Conservation (phyloP, 2,797 vertebrate species). For the Urophycis tenuis region DNA sequence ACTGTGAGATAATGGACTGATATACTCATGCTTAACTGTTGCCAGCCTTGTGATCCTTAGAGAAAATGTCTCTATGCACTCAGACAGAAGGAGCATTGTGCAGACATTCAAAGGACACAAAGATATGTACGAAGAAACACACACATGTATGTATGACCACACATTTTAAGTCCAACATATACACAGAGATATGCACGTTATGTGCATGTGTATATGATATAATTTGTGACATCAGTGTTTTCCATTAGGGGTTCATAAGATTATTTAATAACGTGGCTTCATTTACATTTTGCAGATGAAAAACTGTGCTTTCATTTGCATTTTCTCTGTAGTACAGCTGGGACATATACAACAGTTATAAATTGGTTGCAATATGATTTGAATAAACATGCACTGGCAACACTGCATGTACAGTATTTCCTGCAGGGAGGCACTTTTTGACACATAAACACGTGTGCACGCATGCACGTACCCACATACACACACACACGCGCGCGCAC, state of each 20-base stretch:
- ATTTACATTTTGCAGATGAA: slow-evolving; percentile 33
- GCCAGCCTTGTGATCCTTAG: too few relatives aligned
- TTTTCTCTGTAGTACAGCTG: slow-evolving; percentile 11
- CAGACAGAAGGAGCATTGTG: too few relatives aligned
- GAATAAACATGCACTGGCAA: slow-evolving; percentile 29
- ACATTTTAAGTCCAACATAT: background rate
- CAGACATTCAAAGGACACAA: background rate
- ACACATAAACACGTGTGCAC: background rate
- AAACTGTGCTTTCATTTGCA: slow-evolving; percentile 33
- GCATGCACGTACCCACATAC: background rate
- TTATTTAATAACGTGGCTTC: slow-evolving; percentile 32
- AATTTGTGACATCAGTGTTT: slow-evolving; percentile 47
- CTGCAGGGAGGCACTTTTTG: background rate
- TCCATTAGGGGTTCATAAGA: slow-evolving; percentile 36
- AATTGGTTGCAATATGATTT: slow-evolving; percentile 34
- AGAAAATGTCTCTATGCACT: too few relatives aligned
- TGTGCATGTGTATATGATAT: background rate
- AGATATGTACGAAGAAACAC: background rate
- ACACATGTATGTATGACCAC: background rate
- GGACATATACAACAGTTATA: slow-evolving; percentile 19
- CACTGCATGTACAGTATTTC: background rate
- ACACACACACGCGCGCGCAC: background rate
- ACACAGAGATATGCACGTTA: slow-evolving; percentile 29
- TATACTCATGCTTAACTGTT: too few relatives aligned
- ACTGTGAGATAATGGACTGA: too few relatives aligned